Evolutionary conservation across 2,113 vertebrate species (phyloP), one percentile per base, ranked within the genome.

Genomic region (Mormoops blainvillei): DNA sequence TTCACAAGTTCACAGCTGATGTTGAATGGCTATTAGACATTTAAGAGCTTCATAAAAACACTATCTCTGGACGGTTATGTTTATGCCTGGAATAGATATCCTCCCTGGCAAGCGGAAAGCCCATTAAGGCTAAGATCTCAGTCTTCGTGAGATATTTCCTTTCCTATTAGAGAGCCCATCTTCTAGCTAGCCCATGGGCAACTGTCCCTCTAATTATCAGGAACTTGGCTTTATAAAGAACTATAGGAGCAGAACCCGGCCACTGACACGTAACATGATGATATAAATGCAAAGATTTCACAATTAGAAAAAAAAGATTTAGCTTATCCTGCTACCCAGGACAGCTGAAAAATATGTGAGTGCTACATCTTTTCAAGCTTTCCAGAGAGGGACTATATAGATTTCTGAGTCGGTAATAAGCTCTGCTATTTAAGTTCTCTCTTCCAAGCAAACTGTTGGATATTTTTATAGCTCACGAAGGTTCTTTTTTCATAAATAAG

Each of bases 1-100:
- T 97, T 97, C 96, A 96, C 86, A 97, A 97, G 94, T 94, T 97
- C 95, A 96, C n/a, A 73, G 88, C 28, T 10, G 15, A 74, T 91
- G 81, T 77, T 83, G 88, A 96, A 81, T 50, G 97, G 85, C 82
- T 83, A 94, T 93, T 91, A 96, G 92, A 89, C 70, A 84, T 95
- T 96, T 97, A 95, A 94, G 89, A 94, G 94, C 91, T 81, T 83
- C 77, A 71, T 96, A 96, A 97, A 97, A 96, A 86, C 67, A 26
- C 85, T 58, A 31, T 81, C 74, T 95, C 82, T 93, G 85, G 61
- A 91, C 92, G 45, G 38, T 4, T 89, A 54, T 96, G 81, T 88
- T 96, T 94, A 94, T 92, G 26, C n/a, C 92, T 45, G 48, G 70
- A 93, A 91, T 95, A 95, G 90, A 96, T 97, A 77, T 89, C 78